These are phyloP conservation scores for Therioaphis trifolii DNA, from an alignment of 2,888 invertebrate genomes.

Conservation along the genomic window DNA sequence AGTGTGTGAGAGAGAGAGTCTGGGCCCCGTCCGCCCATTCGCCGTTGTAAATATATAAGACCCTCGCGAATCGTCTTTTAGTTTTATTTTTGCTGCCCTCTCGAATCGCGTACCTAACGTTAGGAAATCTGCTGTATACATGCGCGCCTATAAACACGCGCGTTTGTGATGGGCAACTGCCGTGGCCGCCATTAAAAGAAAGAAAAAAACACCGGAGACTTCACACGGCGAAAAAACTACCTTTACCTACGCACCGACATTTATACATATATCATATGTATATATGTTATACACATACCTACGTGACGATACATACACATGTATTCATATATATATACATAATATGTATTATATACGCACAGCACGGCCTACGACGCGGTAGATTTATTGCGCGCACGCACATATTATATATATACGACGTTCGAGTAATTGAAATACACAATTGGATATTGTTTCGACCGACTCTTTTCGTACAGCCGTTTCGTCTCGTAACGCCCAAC, in stretches of 20 bases:
- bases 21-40: background rate
- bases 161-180: slow-evolving; percentile 2
- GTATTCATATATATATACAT: background rate
- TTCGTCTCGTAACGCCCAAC: slow-evolving; percentile 10
- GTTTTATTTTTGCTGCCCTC: background rate
- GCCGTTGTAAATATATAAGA: too few species aligned
- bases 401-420: slow-evolving; percentile 6
- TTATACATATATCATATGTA: background rate
- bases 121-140: too few species aligned
- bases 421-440: slow-evolving; percentile 36
- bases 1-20: too few species aligned
- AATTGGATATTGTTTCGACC: slow-evolving; percentile 25
- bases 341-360: background rate
- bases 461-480: too few species aligned
- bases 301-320: background rate
- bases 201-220: slow-evolving; percentile 2
- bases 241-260: background rate
- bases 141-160: too few species aligned
- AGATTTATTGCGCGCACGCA: background rate
- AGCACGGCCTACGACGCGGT: background rate
- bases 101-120: background rate
- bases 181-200: slow-evolving; percentile 26
- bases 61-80: too few species aligned
- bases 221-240: background rate
- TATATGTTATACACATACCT: background rate